These are phyloP conservation scores for Nasonovia ribisnigri DNA, from an alignment of 2,888 invertebrate species.

Conservation along the genomic window DNA sequence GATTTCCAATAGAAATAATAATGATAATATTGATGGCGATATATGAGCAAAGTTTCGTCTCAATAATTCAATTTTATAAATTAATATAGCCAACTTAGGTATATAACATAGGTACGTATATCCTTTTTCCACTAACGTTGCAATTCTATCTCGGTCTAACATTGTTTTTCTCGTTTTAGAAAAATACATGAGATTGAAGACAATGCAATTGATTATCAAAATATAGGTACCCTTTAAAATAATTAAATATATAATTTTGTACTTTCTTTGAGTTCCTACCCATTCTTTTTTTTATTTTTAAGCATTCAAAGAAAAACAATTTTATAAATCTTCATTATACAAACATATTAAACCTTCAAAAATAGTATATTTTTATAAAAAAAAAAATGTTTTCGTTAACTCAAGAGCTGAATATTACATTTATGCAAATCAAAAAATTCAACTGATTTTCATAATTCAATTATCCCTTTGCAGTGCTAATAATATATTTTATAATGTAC, in stretches of 20 bases:
- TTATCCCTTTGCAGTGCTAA: not conserved
- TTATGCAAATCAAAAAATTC: not conserved
- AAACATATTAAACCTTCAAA: not conserved
- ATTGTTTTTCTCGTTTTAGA: not conserved
- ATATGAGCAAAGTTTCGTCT: not conserved
- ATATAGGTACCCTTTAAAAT: not conserved
- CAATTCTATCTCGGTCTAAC: not conserved
- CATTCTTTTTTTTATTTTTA: not conserved
- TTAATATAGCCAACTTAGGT: not conserved
- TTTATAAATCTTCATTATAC: not conserved
- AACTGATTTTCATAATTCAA: not conserved
- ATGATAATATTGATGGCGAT: not conserved
- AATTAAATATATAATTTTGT: not conserved
- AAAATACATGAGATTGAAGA: not conserved
- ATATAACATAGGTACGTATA: not conserved
- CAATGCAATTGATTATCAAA: not conserved
- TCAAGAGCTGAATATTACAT: not conserved
- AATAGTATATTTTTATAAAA: not conserved
- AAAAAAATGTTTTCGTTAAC: not conserved
- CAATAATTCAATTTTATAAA: not conserved
- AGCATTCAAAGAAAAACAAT: not conserved
- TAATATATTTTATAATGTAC: not conserved
- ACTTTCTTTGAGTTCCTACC: no score
- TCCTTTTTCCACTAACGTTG: not conserved
- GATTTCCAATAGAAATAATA: slow-evolving; percentile 14